Conservation (phyloP, 1,140 invertebrate species). For the Drosophila ambigua region DNA sequence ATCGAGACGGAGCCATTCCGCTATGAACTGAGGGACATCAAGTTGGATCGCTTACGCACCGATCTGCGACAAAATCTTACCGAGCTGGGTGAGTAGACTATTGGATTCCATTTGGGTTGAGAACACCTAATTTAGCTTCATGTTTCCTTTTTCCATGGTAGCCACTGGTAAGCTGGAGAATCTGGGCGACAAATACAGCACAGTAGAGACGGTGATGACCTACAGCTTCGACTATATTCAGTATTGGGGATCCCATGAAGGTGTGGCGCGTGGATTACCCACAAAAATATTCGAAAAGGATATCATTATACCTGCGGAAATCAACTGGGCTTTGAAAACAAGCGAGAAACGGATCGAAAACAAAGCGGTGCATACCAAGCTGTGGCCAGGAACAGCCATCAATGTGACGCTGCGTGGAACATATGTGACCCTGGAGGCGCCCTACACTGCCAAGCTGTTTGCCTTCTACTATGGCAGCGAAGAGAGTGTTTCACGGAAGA, state of each 20-base stretch:
- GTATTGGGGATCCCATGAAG: constrained; percentile 91
- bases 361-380: constrained; percentile 73
- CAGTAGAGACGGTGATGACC: constrained; percentile 88
- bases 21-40: constrained; percentile 89
- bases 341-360: constrained; percentile 85
- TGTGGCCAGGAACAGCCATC: constrained; percentile 89
- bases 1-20: constrained; percentile 90
- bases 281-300: constrained; percentile 88
- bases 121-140: not conserved
- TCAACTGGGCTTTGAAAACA: constrained; percentile 88
- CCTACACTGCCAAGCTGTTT: constrained; percentile 89
- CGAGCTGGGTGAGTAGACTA: constrained; percentile 83
- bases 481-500: constrained; percentile 76
- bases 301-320: constrained; percentile 85
- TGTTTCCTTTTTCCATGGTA: constrained; percentile 1
- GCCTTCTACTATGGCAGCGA: constrained; percentile 88
- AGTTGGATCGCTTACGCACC: constrained; percentile 86
- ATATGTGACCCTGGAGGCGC: constrained; percentile 88
- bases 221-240: constrained; percentile 88
- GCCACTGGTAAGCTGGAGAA: constrained; percentile 88
- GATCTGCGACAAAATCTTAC: constrained; percentile 85
- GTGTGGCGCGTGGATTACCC: constrained; percentile 89
- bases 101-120: not conserved
- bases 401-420: constrained; percentile 91
- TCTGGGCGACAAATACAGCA: constrained; percentile 84